Base-by-base conservation (phyloP, 2,888 invertebrate genomes). In the Orthosia cruda region DNA sequence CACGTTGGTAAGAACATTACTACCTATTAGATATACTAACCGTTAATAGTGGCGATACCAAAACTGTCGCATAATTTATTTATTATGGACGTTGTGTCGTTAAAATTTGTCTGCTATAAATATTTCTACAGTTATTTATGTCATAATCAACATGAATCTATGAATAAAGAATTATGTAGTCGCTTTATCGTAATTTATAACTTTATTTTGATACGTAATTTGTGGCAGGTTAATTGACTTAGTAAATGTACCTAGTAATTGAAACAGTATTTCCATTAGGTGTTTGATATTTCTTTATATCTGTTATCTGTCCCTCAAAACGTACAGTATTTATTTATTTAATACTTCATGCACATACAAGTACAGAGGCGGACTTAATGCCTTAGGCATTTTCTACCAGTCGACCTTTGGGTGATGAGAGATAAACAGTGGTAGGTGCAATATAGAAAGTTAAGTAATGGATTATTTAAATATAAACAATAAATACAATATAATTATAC, bases 251-350 rank as follows among this genome's bases (percentile, higher is more conserved):
- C 16, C 26, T 67, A 45, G 11, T 4, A 3, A 18, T 78, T 52
- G 11, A 70, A 32, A 49, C 58, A 20, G 54, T n/a, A 61, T 59
- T 70, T 70, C n/a, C 26, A 47, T 59, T 40, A 59, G 18, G 13
- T 62, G 49, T 65, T 71, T 26, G 23, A 40, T 32, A 61, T 50
- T 61, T 69, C 54, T 40, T 18, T 32, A 4, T 57, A 23, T 16
- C 55, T 52, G 59, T 61, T 55, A 70, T 63, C 15, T 68, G 73
- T 61, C 59, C 69, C 69, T 71, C 75, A 76, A 81, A 82, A 74
- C 72, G 58, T 66, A 71, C 16, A 49, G n/a, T n/a, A n/a, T n/a
- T n/a, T n/a, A n/a, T n/a, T n/a, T n/a, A n/a, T n/a, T n/a, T n/a
- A n/a, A n/a, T n/a, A n/a, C n/a, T n/a, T n/a, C n/a, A n/a, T n/a